Evolutionary conservation across 1,140 invertebrate genomes (phyloP).

Genomic region (Phortica variegata): DNA sequence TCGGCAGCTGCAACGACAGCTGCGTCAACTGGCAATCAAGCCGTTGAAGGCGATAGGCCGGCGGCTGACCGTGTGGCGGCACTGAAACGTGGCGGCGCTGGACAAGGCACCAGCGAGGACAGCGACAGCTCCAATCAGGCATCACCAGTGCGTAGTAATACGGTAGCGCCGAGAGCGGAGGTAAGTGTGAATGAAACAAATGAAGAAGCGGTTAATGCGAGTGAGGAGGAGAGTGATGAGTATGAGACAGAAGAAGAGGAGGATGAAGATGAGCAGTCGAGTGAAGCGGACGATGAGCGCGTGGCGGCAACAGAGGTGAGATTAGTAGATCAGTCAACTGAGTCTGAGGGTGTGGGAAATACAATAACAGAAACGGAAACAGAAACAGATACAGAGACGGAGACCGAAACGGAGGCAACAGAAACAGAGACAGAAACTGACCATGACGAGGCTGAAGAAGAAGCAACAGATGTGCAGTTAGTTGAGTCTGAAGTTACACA

Average conservation of each 20-base stretch:
- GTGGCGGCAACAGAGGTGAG: conserved; percentile 28
- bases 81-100: conserved; percentile 50
- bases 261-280: neutral
- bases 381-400: neutral
- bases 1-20: conserved; percentile 59
- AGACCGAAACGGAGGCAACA: conserved; percentile 8
- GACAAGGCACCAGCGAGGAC: conserved; percentile 53
- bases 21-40: neutral
- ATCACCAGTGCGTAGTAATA: conserved; percentile 60
- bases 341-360: conserved; percentile 9
- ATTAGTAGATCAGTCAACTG: conserved; percentile 16
- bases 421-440: conserved; percentile 31
- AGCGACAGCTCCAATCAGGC: conserved; percentile 53
- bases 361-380: conserved; percentile 13
- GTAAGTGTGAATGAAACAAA: conserved; percentile 63
- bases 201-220: conserved; percentile 30
- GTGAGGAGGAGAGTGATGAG: conserved; percentile 7
- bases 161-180: conserved; percentile 63
- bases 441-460: conserved; percentile 14
- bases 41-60: conserved; percentile 38
- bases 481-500: neutral
- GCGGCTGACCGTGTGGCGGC: conserved; percentile 57
- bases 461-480: neutral
- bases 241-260: conserved; percentile 15
- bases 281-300: conserved; percentile 20